Evolutionary conservation across 2,888 invertebrate genomes (phyloP).

Genomic region (Nephrotoma guestfalica): DNA sequence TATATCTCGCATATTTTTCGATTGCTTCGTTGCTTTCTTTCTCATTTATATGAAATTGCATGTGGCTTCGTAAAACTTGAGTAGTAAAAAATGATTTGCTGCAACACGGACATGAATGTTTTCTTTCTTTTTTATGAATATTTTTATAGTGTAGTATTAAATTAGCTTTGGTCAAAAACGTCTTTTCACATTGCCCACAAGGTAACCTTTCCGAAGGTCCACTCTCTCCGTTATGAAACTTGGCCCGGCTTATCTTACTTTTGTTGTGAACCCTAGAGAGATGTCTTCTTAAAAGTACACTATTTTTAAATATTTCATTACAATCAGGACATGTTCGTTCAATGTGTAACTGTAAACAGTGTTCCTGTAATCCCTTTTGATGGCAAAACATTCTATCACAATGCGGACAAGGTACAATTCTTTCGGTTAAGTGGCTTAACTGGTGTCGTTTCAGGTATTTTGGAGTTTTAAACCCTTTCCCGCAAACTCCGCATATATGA

Average conservation of each 20-base stretch:
- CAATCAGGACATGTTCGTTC: constrained; percentile 42
- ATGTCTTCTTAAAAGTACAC: constrained; percentile 40
- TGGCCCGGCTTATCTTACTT: constrained; percentile 16
- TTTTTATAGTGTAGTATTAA: not conserved
- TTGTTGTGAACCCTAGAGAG: constrained; percentile 33
- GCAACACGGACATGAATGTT: not conserved
- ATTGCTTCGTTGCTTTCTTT: no score
- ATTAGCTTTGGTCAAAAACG: not conserved
- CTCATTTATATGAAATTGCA: no score
- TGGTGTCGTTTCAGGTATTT: not conserved
- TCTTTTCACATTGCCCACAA: not conserved
- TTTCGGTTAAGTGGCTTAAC: not conserved
- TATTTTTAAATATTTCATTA: constrained; percentile 38
- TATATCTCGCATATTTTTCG: not conserved
- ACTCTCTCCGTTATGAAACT: not conserved
- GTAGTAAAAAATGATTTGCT: not conserved
- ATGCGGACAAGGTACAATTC: not conserved
- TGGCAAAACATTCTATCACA: not conserved
- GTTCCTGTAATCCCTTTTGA: not conserved
- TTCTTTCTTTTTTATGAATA: not conserved
- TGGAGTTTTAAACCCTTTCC: not conserved
- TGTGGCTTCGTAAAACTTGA: no score
- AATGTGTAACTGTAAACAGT: constrained; percentile 37
- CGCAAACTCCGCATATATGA: constrained; percentile 19
- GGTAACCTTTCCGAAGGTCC: not conserved